Evolutionary conservation across 2,888 invertebrate species (phyloP), one percentile per base, ranked within the genome.

Genomic region (Prosopocoilus inquinatus): DNA sequence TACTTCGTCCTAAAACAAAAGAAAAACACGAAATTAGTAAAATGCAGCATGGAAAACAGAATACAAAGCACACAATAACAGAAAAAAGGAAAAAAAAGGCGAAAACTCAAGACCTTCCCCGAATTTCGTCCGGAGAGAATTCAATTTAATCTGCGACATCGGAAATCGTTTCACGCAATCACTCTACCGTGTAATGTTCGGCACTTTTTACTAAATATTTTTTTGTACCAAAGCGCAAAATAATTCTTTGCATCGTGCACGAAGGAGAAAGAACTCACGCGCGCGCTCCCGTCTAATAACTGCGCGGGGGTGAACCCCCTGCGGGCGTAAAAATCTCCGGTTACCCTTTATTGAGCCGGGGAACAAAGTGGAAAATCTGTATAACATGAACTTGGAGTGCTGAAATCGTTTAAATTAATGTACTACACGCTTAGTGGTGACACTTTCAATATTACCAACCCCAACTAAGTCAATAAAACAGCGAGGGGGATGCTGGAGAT

Each of bases 1-100:
- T 78, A 78, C 78, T 78, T 78, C 78, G 74, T 75, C 78, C 78
- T 78, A 73, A 72, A 78, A 77, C 76, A 77, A 75, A 75, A 75
- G 70, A 72, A 71, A 69, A 75, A 72, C 59, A 74, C 52, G 63
- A 66, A 70, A 75, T 75, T 74, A 76, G 74, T 71, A 52, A 46
- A 35, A 52, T 48, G 36, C 9, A 11, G 53, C 47, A 28, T 32
- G 48, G 45, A 38, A 46, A 51, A 44, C 34, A 51, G 56, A 54
- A 60, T 44, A 53, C 47, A 54, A 20, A 20, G 20, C 20, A 20
- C 20, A 20, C 20, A 20, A 20, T 4, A 20, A 20, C 2, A 20
- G 20, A 2, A 20, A 20, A 16, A 20, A 20, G 2, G 4, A 20
- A 20, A 20, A 20, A 20, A 20, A 20, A 20, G 4, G 20, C 1